Conservation (phyloP, 2,888 invertebrate species). For the Napeogenes sylphis region DNA sequence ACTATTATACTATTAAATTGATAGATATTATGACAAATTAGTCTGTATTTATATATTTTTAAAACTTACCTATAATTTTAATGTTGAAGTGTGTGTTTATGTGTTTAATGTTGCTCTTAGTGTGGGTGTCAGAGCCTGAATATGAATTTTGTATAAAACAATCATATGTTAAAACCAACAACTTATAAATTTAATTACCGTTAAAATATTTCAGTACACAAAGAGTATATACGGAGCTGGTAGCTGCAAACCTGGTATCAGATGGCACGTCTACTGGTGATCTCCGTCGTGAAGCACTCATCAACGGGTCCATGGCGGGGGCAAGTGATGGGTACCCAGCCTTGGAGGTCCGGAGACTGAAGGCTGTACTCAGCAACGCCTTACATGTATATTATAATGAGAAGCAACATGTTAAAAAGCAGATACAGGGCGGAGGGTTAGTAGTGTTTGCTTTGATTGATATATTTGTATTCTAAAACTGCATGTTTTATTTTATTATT, state of each 20-base stretch:
- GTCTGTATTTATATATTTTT: too few species aligned
- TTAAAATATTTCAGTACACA: conserved; percentile 53
- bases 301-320: conserved; percentile 66
- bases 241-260: conserved; percentile 58
- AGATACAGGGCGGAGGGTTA: conserved; percentile 89
- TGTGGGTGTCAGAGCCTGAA: too few species aligned
- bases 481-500: background rate
- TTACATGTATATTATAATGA: conserved; percentile 93
- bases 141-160: too few species aligned
- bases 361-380: conserved; percentile 85
- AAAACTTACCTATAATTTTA: too few species aligned
- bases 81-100: too few species aligned
- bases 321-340: conserved; percentile 82
- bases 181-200: background rate
- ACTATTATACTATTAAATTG: too few species aligned
- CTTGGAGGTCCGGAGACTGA: conserved; percentile 86
- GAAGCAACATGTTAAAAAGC: conserved; percentile 96
- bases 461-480: background rate
- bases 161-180: too few species aligned
- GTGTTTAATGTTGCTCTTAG: too few species aligned
- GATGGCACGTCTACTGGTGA: conserved; percentile 62
- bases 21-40: too few species aligned
- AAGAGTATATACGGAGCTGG: conserved; percentile 65
- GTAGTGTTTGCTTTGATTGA: conserved; percentile 15
- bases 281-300: conserved; percentile 62